Base-by-base conservation (phyloP, 1,140 invertebrate genomes). In the Drosophila sucinea region DNA sequence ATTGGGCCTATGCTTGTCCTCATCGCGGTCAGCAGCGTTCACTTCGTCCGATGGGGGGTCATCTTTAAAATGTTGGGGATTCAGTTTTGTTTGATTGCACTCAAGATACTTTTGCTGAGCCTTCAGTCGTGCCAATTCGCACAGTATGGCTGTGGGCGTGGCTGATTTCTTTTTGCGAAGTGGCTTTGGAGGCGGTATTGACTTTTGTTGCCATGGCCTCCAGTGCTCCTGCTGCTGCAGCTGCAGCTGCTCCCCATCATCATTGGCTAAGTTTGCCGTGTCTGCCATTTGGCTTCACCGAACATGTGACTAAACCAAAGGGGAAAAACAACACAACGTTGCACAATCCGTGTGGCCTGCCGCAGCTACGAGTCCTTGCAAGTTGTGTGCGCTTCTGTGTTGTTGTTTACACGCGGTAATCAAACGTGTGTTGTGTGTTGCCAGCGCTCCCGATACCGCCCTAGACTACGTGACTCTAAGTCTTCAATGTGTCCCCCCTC, bases 31-130 rank as follows among this genome's bases (percentile, higher is more conserved):
- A 1, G 30, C 32, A 2, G 30, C 32, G 10, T 60, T 56, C 8
- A 51, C 38, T n/a, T 66, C 51, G 5, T 47, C 35, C 4, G 6
- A 1, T 76, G 51, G 35, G 35, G 10, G 35, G 51, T 68, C 58
- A 30, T 68, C 69, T 8, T 69, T 60, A 56, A 81, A 90, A 74
- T 90, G 73, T 56, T 60, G 81, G 17, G 74, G 65, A 67, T 85
- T 90, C 3, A 90, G 63, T 62, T 86, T 90, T 33, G 89, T 67
- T 73, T 89, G 90, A 83, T 84, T 81, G 73, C 83, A 91, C 76
- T 91, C 91, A n/a, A 92, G 81, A 76, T 92, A 92, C 73, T 92
- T 92, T 76, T 91, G 91, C 41, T 92, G 91, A 0, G 91, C 75
- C 71, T 91, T 92, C 11, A 92, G 66, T 4, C 89, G 85, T 40